Evolutionary conservation across 2,113 vertebrate genomes (phyloP), one percentile per base, ranked within the genome.

Genomic region (Ageneiosus marmoratus): DNA sequence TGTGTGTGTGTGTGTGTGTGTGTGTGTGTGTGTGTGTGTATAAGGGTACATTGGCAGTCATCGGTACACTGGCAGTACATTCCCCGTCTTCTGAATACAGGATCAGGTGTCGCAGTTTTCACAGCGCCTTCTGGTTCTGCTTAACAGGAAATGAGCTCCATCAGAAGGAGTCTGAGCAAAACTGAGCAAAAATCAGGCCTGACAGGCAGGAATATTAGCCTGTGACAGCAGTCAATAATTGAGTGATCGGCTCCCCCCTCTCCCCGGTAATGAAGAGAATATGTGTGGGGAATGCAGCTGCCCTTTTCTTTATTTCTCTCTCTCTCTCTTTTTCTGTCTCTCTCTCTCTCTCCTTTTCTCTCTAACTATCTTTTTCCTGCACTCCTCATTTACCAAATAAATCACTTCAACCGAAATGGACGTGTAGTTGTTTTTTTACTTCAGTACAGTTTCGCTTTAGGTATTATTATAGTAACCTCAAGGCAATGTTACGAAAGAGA

Each of bases 201-300:
- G 95, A 94, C 94, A 95, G 93, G 93, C 92, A 94, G 95, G 94
- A 95, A 95, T 94, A 95, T 95, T 93, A 96, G 90, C 89, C 88
- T 90, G 89, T 92, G 93, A 93, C 89, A 92, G 93, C 93, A 94
- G 92, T 91, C 92, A 89, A 93, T 93, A 96, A 95, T 94, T 94
- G 94, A 96, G 94, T 93, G 92, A 94, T 94, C 91, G 88, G 82
- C 86, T 84, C 90, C 85, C 73, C 73, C 85, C 86, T 87, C 89
- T 89, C 89, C 88, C 86, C 89, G 51, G 22, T 95, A 94, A 92
- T 95, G 95, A 94, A 94, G 94, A 93, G 94, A 95, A 94, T 93
- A 93, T 95, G 95, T 94, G 95, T 84, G 37, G 90, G 92, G 94
- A 95, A 95, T 93, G 92, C 91, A 91, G 93, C 94, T 94, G 93